phyloP scores from a whole-genome alignment of 2,113 vertebrate genomes.

The Telmatochromis sp. region DNA sequence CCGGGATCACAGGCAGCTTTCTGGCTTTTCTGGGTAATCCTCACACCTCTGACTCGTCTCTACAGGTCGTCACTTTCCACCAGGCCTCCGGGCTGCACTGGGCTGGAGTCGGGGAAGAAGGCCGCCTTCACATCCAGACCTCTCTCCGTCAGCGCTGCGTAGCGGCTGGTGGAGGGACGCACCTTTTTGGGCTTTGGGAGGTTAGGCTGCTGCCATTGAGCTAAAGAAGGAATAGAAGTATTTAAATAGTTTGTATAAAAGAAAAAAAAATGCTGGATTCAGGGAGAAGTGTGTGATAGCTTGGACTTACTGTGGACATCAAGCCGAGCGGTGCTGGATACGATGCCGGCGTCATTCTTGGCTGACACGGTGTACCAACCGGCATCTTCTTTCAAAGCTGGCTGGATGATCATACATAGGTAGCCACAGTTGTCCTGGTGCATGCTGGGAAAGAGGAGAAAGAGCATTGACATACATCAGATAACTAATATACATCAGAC shows the following conservation, averaged over 20 bases:
- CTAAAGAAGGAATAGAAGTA: constrained; percentile 47
- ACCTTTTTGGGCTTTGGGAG: constrained; percentile 90
- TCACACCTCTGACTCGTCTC: neutral
- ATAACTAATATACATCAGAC: neutral
- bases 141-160: constrained; percentile 93
- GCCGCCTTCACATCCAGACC: constrained; percentile 96
- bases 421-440: constrained; percentile 96
- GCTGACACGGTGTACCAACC: constrained; percentile 98
- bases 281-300: neutral
- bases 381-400: constrained; percentile 89
- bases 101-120: constrained; percentile 91
- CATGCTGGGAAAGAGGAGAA: constrained; percentile 77
- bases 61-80: constrained; percentile 98
- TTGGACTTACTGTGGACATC: constrained; percentile 86
- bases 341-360: constrained; percentile 95
- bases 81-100: constrained; percentile 79
- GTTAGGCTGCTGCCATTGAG: constrained; percentile 94
- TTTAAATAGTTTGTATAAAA: neutral
- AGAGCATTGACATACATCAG: neutral
- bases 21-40: neutral
- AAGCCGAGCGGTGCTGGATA: constrained; percentile 92
- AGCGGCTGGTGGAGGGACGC: constrained; percentile 91
- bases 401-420: constrained; percentile 97
- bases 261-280: neutral
- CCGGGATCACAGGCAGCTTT: neutral